Evolutionary conservation across 53 echinoderm and acorn worm species (phyloP).

Genomic region (Astropecten irregularis): DNA sequence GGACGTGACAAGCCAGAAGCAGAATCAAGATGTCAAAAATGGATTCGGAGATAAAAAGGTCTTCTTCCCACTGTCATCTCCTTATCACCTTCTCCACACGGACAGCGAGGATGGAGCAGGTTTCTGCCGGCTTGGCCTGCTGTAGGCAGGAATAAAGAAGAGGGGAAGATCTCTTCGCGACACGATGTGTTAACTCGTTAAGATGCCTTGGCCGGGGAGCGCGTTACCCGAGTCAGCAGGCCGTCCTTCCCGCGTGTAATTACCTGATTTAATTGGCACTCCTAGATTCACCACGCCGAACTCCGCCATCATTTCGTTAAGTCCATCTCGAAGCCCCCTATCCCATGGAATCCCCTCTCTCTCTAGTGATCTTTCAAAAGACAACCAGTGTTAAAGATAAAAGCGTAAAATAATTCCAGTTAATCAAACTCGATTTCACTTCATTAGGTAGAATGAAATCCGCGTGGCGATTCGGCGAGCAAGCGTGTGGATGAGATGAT

Average conservation of each 20-base stretch:
- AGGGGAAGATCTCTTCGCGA: conserved; percentile 17
- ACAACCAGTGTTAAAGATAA: conserved; percentile 3
- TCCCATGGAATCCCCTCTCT: too few relatives aligned
- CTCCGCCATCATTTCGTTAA: neutral
- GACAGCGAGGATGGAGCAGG: neutral
- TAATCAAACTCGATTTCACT: conserved; percentile 65
- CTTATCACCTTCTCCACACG: conserved; percentile 19
- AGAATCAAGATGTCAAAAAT: neutral
- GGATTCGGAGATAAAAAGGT: conserved; percentile 1
- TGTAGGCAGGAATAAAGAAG: neutral
- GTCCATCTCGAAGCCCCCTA: too few relatives aligned
- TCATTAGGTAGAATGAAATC: conserved; percentile 64
- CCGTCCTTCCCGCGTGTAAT: conserved; percentile 14
- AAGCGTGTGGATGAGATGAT: neutral
- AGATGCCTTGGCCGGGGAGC: conserved; percentile 12
- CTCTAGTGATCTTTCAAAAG: neutral
- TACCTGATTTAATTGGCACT: conserved; percentile 51
- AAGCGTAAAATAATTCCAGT: conserved; percentile 13
- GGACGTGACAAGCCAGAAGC: neutral
- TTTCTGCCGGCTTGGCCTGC: too few relatives aligned
- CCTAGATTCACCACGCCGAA: neutral
- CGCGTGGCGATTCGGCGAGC: conserved; percentile 18
- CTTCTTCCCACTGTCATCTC: conserved; percentile 2
- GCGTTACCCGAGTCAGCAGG: neutral
- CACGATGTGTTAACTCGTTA: conserved; percentile 43